These are phyloP conservation scores for Benthosema pterotum DNA, from an alignment of 2,797 vertebrate species.

Conservation along the genomic window DNA sequence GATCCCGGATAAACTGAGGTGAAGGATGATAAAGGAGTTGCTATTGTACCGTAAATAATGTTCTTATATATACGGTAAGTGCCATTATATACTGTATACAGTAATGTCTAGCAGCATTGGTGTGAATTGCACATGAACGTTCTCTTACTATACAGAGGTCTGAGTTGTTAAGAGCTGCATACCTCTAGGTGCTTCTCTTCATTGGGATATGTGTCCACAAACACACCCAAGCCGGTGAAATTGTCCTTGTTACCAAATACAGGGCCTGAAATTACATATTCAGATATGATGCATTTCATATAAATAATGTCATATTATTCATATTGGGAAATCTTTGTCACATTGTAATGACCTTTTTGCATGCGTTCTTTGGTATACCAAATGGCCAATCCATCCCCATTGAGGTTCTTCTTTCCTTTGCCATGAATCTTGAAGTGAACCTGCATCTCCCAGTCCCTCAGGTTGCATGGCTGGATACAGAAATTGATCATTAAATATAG, in stretches of 20 bases:
- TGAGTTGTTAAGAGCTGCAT: conserved; percentile 42
- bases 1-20: not conserved
- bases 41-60: not conserved
- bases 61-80: not conserved
- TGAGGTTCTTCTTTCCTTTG: conserved; percentile 95
- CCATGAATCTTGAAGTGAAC: conserved; percentile 97
- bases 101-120: too few species aligned
- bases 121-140: not conserved
- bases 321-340: too few species aligned
- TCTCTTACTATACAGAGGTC: not conserved
- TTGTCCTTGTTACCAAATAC: conserved; percentile 96
- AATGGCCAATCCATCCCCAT: conserved; percentile 91
- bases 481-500: not conserved
- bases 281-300: not conserved
- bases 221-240: conserved; percentile 94
- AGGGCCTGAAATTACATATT: conserved; percentile 80
- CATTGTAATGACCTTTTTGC: conserved; percentile 82
- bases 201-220: conserved; percentile 96
- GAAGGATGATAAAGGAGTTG: not conserved
- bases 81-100: too few species aligned
- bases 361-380: conserved; percentile 96
- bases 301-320: not conserved
- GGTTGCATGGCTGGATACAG: conserved; percentile 87
- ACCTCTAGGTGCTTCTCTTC: conserved; percentile 98
- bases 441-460: conserved; percentile 96